Base-by-base conservation (phyloP, 2,113 vertebrate genomes). In the Onychostoma macrolepis region DNA sequence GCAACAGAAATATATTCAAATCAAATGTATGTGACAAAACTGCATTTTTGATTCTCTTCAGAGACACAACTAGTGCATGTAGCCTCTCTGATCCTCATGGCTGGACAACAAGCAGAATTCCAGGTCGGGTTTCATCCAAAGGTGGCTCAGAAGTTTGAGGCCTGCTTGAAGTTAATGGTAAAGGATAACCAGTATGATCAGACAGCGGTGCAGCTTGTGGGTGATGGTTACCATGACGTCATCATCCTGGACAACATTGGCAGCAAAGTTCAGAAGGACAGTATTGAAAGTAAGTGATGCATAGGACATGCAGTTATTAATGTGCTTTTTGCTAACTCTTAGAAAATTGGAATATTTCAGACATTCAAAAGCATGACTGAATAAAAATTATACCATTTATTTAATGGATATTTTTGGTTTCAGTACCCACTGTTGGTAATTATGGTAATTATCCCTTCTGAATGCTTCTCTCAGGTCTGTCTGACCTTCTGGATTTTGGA, bases 181-280 rank as follows among this genome's bases (percentile, higher is more conserved):
- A 85, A 95, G 67, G 90, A 96, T 91, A 96, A 94, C 87, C 95
- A 93, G 3, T 96, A 95, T 4, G 94, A 95, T 79, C 93, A 94
- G 4, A 96, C 90, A 10, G 5, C 61, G 63, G 91, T 99, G 81
- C 93, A 90, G 67, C 69, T 98, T 87, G 85, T 91, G 11, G 97
- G 94, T 1, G 96, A 98, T 80, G 94, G 96, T 72, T 97, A 96
- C 4, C 87, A 94, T 87, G 96, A 97, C 36, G 93, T 96, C 1
- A 80, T 98, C 90, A 95, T 95, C 0, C 72, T 99, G 8, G 95
- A 96, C 89, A 96, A 97, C 90, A 92, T 98, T 86, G 93, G 89
- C 0, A 82, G 83, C 56, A 30, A 90, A 2, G 86, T 80, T 4
- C 77, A 95, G 48, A 90, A 92, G 30, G 91, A 93, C 3, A 0